A percentile compares a stretch with the other conserved stretches of the same genome.
These are phyloP conservation scores for Clarias platycephalus DNA, from an alignment of 2,797 vertebrate species.

Conservation along the genomic window DNA sequence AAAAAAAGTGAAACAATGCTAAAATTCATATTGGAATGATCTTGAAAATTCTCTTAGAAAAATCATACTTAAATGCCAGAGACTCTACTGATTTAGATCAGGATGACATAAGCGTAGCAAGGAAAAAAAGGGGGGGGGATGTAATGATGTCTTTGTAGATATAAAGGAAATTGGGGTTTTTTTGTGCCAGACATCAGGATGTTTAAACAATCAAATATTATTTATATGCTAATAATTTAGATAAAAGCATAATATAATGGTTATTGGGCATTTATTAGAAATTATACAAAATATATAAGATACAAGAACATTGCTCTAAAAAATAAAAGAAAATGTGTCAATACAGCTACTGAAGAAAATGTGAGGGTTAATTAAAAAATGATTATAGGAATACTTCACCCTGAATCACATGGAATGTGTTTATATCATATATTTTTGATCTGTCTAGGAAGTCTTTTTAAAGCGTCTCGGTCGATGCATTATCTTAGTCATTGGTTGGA, in stretches of 20 bases:
- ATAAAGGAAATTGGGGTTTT: neutral
- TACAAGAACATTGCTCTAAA: neutral
- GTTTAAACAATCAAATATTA: neutral
- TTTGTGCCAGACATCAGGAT: neutral
- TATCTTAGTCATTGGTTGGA: neutral
- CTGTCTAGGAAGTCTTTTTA: neutral
- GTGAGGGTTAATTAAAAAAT: neutral
- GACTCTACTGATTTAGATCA: slow-evolving; percentile 9
- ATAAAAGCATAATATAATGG: neutral
- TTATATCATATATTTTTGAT: neutral
- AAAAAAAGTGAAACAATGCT: neutral
- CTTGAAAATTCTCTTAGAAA: neutral
- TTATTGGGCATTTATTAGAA: neutral
- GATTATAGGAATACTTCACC: neutral
- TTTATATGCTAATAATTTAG: neutral
- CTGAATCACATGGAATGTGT: neutral
- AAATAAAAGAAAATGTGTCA: neutral
- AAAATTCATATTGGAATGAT: neutral
- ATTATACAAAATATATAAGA: neutral
- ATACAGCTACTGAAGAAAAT: neutral
- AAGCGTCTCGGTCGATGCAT: neutral
- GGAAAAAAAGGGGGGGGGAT: too few relatives aligned
- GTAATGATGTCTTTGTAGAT: slow-evolving; percentile 8
- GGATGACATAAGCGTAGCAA: neutral
- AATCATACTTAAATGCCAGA: slow-evolving; percentile 1